Conservation (phyloP, 2,113 vertebrate genomes). For the Apistogramma diplotaenia region DNA sequence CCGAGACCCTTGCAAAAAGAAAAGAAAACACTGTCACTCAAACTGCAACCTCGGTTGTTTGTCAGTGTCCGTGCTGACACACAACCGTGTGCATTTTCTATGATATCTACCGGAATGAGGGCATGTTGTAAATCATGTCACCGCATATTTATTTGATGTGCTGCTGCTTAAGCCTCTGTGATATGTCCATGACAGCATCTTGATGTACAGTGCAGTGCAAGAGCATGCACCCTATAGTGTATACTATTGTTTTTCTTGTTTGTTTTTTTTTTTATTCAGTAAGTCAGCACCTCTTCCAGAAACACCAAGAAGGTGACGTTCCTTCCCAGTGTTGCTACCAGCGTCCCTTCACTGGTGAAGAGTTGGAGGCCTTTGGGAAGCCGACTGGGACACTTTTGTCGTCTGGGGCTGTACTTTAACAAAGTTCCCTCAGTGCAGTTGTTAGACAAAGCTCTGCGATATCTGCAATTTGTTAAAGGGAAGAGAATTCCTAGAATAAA, state of each 20-base stretch:
- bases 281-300: slow-evolving; percentile 84
- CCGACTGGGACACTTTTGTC: slow-evolving; percentile 85
- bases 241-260: not conserved
- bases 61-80: not conserved
- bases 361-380: slow-evolving; percentile 86
- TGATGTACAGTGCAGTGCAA: slow-evolving; percentile 7
- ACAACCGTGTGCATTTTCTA: slow-evolving; percentile 14
- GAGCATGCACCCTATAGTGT: not conserved
- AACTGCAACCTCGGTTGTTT: not conserved
- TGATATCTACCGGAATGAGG: slow-evolving; percentile 22
- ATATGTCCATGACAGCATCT: slow-evolving; percentile 21
- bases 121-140: slow-evolving; percentile 38
- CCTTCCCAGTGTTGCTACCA: slow-evolving; percentile 82
- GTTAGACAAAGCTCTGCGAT: slow-evolving; percentile 88
- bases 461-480: slow-evolving; percentile 70
- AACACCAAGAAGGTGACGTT: slow-evolving; percentile 91
- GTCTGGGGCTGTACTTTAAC: slow-evolving; percentile 84
- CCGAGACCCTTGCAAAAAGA: slow-evolving; percentile 81
- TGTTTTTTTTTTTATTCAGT: not conserved
- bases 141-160: slow-evolving; percentile 33
- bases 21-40: slow-evolving; percentile 37
- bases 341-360: slow-evolving; percentile 84
- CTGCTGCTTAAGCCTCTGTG: not conserved
- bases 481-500: not conserved
- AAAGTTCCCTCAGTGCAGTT: slow-evolving; percentile 88